These are phyloP conservation scores for Kuschelorhynchus macadamiae DNA, from an alignment of 2,888 invertebrate species.

Conservation along the genomic window DNA sequence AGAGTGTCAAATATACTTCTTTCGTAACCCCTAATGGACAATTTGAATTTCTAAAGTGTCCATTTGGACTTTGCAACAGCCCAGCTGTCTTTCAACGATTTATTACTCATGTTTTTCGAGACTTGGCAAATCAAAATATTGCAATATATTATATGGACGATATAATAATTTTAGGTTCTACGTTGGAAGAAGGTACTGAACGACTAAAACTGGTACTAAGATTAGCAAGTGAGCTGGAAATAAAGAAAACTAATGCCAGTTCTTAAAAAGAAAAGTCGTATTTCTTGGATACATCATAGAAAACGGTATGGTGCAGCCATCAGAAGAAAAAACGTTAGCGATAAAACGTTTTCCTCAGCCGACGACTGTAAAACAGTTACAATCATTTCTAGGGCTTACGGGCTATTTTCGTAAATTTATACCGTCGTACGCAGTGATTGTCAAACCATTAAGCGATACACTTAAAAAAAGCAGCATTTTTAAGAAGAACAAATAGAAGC, in stretches of 20 bases:
- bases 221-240: conserved; percentile 54
- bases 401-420: background rate
- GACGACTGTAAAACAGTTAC: background rate
- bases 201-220: conserved; percentile 55
- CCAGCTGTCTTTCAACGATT: too few species aligned
- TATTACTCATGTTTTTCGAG: too few species aligned
- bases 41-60: too few species aligned
- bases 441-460: background rate
- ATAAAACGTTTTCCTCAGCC: background rate
- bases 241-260: conserved; percentile 63
- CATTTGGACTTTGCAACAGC: too few species aligned
- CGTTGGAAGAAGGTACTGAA: conserved; percentile 53
- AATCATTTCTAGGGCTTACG: background rate
- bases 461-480: background rate
- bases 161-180: background rate
- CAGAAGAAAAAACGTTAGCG: background rate
- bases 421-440: background rate
- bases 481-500: too few species aligned
- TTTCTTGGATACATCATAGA: background rate
- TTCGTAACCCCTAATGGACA: too few species aligned
- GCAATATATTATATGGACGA: background rate
- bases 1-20: too few species aligned
- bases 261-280: conserved; percentile 52
- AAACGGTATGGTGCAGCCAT: background rate
- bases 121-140: too few species aligned